These are phyloP conservation scores for Aegithalos caudatus DNA, from an alignment of 2,113 vertebrate genomes.

Conservation along the genomic window DNA sequence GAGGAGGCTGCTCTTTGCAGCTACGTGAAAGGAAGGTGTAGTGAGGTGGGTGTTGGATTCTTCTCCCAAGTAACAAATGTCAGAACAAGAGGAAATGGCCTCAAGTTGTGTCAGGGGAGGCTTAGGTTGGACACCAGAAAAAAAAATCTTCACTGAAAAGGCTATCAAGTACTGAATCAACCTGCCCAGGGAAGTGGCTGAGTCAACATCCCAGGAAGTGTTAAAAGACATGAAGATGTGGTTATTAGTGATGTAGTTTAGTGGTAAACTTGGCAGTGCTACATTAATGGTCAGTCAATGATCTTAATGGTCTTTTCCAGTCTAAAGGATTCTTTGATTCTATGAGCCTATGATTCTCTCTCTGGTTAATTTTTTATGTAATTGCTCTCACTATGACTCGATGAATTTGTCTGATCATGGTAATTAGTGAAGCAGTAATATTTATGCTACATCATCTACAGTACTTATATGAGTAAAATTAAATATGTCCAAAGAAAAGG, in stretches of 20 bases:
- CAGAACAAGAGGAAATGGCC: neutral
- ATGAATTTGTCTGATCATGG: neutral
- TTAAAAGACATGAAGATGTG: neutral
- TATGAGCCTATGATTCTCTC: neutral
- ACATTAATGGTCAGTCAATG: neutral
- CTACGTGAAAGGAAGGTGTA: neutral
- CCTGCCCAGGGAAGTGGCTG: neutral
- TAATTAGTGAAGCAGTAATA: neutral
- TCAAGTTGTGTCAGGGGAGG: neutral
- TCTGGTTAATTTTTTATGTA: neutral
- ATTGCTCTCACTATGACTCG: neutral
- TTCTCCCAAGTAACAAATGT: neutral
- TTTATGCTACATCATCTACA: neutral
- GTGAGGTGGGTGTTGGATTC: rapidly evolving
- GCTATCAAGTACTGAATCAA: neutral
- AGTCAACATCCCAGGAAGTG: neutral
- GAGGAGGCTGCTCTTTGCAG: rapidly evolving
- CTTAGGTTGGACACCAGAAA: neutral
- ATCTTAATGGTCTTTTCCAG: neutral
- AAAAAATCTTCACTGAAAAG: neutral
- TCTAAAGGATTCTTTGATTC: neutral
- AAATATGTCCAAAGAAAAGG: neutral
- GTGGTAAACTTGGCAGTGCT: neutral
- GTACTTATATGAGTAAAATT: neutral
- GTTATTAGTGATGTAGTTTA: neutral